Base-by-base conservation (phyloP, 1,140 invertebrate genomes). In the Pseudomyrmex pallidus region DNA sequence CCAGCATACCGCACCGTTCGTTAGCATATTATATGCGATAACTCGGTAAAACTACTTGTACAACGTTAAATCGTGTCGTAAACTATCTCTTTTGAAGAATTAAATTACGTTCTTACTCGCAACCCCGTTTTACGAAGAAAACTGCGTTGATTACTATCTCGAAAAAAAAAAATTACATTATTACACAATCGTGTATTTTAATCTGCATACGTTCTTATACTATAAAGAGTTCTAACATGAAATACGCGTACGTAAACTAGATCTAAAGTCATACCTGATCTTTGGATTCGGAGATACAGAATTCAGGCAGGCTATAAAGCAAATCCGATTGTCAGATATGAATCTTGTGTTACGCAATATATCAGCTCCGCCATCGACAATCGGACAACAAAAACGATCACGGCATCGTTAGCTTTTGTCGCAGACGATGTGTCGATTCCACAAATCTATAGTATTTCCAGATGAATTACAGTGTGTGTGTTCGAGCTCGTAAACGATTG, bases 1-100 rank as follows among this genome's bases (percentile, higher is more conserved):
- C 22, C 67, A 72, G 59, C 56, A 46, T 57, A 66, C 64, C 44
- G 76, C 44, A 70, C 20, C 17, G 76, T 78, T 78, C 76, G 54
- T 80, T 72, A 80, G 54, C 54, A 15, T 54, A 44, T 72, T 61
- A 59, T 57, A 70, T 17, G 76, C 68, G 46, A 64, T 46, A 17
- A n/a, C 35, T 56, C 35, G 20, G 7, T 20, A 48, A 59, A 70
- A 44, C 54, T 57, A 48, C 52, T 17, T 5, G 25, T 68, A 3
- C 20, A 66, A 44, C 15, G 12, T 20, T 12, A 62, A 62, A 63
- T 74, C 25, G 20, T 35, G 52, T 64, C 48, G 5, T 35, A 35
- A 35, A 35, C 35, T 35, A 35, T 35, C 5, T 35, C 0, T 3
- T 35, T 35, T 35, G 35, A 35, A 35, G 35, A 35, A 35, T 35